Evolutionary conservation across 2,797 vertebrate genomes (phyloP).

Genomic region (Manis pentadactyla): DNA sequence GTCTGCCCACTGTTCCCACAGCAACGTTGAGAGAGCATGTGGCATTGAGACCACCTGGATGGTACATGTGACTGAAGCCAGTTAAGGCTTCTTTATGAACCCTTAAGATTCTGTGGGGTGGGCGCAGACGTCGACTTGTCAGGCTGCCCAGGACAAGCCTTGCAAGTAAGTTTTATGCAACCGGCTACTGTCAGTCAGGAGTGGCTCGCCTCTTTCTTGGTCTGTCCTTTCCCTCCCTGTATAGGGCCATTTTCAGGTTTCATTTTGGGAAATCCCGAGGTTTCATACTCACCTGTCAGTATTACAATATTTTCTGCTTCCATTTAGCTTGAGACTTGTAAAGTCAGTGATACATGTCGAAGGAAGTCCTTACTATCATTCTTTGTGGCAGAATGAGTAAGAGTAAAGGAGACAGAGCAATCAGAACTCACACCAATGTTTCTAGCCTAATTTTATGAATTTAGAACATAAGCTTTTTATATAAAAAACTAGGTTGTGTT

Average conservation of each 20-base stretch:
- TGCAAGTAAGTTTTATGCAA: neutral
- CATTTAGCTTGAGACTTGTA: neutral
- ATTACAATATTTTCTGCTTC: neutral
- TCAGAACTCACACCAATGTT: neutral
- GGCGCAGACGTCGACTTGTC: neutral
- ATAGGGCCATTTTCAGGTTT: neutral
- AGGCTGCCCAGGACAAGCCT: neutral
- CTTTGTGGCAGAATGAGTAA: neutral
- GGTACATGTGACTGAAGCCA: neutral
- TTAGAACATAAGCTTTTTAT: neutral
- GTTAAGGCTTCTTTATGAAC: neutral
- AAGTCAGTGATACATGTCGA: neutral
- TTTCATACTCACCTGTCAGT: neutral
- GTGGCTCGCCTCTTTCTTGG: neutral
- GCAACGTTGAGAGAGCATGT: neutral
- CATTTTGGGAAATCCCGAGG: neutral
- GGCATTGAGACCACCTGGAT: neutral
- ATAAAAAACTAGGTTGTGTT: neutral
- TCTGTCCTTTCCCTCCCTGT: neutral
- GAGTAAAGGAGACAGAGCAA: neutral
- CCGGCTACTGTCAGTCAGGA: neutral
- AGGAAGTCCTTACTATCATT: neutral
- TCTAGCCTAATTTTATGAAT: neutral
- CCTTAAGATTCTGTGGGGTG: neutral
- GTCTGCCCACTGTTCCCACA: neutral